phyloP scores from a whole-genome alignment of 1,140 invertebrate species.

The Monomorium pharaonis region DNA sequence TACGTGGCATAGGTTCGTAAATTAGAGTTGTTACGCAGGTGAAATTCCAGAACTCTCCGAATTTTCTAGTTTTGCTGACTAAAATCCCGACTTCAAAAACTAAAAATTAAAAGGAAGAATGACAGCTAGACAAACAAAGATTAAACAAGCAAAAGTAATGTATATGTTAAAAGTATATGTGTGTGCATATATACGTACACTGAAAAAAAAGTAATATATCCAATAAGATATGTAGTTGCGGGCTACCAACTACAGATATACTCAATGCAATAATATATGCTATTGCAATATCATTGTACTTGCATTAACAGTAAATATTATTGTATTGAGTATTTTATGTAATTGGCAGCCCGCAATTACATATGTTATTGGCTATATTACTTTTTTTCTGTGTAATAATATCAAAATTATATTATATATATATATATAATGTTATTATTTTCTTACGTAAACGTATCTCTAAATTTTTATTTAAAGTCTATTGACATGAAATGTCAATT shows the following conservation, averaged over 20 bases:
- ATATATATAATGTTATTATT: not conserved
- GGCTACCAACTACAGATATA: too few relatives aligned
- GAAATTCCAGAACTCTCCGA: conserved; percentile 4
- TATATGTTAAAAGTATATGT: not conserved
- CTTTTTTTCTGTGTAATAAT: not conserved
- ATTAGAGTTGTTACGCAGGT: conserved; percentile 31
- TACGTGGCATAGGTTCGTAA: conserved; percentile 6
- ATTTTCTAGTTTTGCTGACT: not conserved
- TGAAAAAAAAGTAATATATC: too few relatives aligned
- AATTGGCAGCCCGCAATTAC: too few relatives aligned
- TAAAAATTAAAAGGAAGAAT: not conserved
- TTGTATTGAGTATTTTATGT: too few relatives aligned
- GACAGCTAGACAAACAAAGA: not conserved
- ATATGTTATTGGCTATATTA: too few relatives aligned
- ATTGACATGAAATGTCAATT: not conserved
- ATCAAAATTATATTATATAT: not conserved
- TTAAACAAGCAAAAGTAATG: not conserved
- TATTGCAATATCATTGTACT: too few relatives aligned
- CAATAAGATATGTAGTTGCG: too few relatives aligned
- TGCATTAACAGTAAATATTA: too few relatives aligned
- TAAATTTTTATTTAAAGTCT: conserved; percentile 10
- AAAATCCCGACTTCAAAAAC: not conserved
- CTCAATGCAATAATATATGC: too few relatives aligned
- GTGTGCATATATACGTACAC: too few relatives aligned
- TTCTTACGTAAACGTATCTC: not conserved